Base-by-base conservation (phyloP, 2,888 invertebrate genomes). In the Megamerina dolium region DNA sequence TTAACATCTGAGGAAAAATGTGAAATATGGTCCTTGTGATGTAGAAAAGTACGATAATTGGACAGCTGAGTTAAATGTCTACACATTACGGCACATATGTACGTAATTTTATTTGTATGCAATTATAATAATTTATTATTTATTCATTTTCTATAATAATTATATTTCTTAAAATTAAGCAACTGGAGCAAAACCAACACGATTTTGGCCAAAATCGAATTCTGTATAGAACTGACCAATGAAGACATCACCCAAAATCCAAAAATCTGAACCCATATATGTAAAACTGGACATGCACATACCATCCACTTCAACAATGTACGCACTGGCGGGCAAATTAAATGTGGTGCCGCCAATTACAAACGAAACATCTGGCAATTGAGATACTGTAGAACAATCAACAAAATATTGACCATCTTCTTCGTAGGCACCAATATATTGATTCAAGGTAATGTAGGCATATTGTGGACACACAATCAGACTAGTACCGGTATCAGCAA, bases 221-320 rank as follows among this genome's bases (percentile, higher is more conserved):
- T 91, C 89, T 0, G 95, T 90, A 76, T 96, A 96, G 75, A 80
- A 96, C 63, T 82, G 83, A 36, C 94, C 94, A 68, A 96, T 89
- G 74, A 96, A 96, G 52, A 94, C 88, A 73, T 96, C 95, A 45
- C 95, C 95, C 49, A 96, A 77, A 71, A 97, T 96, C 96, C 96
- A 97, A 57, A 95, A 77, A 17, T 54, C 52, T 2, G 51, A 52
- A 91, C 82, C 45, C 5, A 17, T 14, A 17, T 74, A 91, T 93
- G 41, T 89, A 74, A 97, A 95, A 42, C 95, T 95, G 57, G 90
- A 89, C 59, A 96, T 74, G 64, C 97, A 97, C 45, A 41, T 5
- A 9, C 85, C 78, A 66, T 80, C 31, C 4, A n/a, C 19, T 34
- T 23, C 9, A 5, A 61, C 39, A 56, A 95, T 77, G 69, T 99